phyloP scores from a whole-genome alignment of 2,113 vertebrate genomes.

The Ammodytes dubius region DNA sequence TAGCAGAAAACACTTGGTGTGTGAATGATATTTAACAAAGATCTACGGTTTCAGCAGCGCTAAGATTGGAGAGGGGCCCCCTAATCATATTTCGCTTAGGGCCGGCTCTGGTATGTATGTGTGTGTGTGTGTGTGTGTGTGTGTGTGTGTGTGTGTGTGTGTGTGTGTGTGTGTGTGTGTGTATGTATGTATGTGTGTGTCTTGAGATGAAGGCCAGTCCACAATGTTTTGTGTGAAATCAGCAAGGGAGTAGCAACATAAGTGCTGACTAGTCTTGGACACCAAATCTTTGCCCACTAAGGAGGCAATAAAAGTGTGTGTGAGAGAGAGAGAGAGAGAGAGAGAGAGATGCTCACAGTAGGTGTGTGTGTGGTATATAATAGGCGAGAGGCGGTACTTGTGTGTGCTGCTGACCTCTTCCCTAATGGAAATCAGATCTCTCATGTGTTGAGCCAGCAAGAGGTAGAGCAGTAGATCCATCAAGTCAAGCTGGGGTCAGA shows the following conservation, averaged over 20 bases:
- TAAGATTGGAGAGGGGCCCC: too few relatives aligned
- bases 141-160: constrained; percentile 24
- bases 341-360: not conserved
- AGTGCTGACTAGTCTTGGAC: constrained; percentile 46
- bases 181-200: constrained; percentile 31
- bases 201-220: constrained; percentile 32
- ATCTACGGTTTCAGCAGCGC: too few relatives aligned
- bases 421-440: constrained; percentile 77
- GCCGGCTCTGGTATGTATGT: too few relatives aligned
- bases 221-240: constrained; percentile 46
- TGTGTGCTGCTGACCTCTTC: constrained; percentile 49
- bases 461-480: constrained; percentile 76
- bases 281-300: constrained; percentile 47
- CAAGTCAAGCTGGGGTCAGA: constrained; percentile 58
- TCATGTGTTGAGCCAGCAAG: constrained; percentile 77
- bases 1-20: too few relatives aligned
- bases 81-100: too few relatives aligned
- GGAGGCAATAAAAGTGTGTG: constrained; percentile 40
- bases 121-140: constrained; percentile 29
- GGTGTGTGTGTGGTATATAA: constrained; percentile 1
- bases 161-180: constrained; percentile 16
- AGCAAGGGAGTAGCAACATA: constrained; percentile 19
- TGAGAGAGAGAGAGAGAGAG: not conserved
- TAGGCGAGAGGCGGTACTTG: constrained; percentile 13
- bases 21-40: too few relatives aligned